A percentile compares a stretch with the other conserved stretches of the same genome.
phyloP scores from a whole-genome alignment of 64 coral and sea anemone genomes.

The Astreopora myriophthalma region DNA sequence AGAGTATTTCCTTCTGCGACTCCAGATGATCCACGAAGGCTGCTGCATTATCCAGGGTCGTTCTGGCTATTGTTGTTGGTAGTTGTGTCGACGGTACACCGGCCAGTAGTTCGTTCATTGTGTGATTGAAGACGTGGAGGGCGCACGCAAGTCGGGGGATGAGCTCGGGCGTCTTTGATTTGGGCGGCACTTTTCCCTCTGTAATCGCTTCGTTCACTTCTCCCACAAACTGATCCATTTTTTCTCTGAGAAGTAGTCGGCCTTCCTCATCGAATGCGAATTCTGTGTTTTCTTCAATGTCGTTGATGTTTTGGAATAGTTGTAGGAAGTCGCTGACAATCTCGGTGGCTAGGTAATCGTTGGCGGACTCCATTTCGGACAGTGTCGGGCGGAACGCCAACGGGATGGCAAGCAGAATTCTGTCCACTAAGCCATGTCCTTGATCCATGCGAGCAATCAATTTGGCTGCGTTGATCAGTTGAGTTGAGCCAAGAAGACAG shows the following conservation, averaged over 20 bases:
- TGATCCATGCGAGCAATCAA: no score
- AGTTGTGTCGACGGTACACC: neutral
- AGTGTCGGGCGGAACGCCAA: no score
- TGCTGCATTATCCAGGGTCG: neutral
- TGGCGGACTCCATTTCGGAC: no score
- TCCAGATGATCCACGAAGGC: slow-evolving; percentile 24
- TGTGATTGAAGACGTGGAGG: slow-evolving; percentile 15
- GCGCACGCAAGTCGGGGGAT: neutral
- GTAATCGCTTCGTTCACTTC: slow-evolving; percentile 6
- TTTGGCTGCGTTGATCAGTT: no score
- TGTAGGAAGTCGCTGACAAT: no score
- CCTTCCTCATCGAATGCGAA: neutral
- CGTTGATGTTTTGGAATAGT: no score
- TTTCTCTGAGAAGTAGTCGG: slow-evolving; percentile 5
- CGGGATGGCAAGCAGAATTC: no score
- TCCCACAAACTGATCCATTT: slow-evolving; percentile 2
- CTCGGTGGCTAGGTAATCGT: no score
- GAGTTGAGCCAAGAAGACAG: no score
- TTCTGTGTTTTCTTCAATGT: no score
- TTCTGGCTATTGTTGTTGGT: neutral
- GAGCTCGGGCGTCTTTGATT: slow-evolving; percentile 15
- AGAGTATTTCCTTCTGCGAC: slow-evolving; percentile 30
- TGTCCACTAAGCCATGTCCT: no score
- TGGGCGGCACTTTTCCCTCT: neutral
- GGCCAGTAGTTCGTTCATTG: neutral